Base-by-base conservation (phyloP, 2,113 vertebrate genomes). In the Chionis minor region DNA sequence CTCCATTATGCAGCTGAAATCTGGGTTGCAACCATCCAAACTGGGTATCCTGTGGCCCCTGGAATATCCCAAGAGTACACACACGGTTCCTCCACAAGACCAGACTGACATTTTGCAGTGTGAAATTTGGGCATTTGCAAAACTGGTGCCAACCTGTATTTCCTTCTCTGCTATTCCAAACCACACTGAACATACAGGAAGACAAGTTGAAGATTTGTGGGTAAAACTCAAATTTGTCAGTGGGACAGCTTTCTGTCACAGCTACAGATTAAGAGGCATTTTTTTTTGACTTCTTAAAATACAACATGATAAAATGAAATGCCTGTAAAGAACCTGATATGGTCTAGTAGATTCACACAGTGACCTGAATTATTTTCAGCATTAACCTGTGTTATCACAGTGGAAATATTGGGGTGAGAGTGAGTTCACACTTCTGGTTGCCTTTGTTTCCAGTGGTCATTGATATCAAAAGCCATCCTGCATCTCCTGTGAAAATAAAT, bases 281-380 rank as follows among this genome's bases (percentile, higher is more conserved):
- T 95, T 38, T 38, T 90, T 85, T 71, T 62, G 33, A 72, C 61
- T 79, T 91, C 59, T 78, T 87, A 84, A 94, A 96, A 81, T 54
- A 75, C 14, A 77, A 19, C 44, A 56, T 33, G 40, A 90, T 91
- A 94, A 73, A 88, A 26, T 90, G 44, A 82, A 89, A 91, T 58
- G 55, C 23, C 81, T 70, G 35, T 69, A 42, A 81, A 84, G 30
- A 58, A 71, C 30, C 27, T 71, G 79, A 56, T 87, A 59, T 81
- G 67, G 78, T 89, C 66, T 47, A 56, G 66, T 78, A 93, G 67
- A 82, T 72, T 91, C 65, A 96, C 44, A 81, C n/a, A 90, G 81
- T 85, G 78, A 93, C 83, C 93, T 85, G 69, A 94, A 95, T 96
- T 87, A 90, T 95, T 94, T 97, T 96, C 93, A 86, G 45, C 56